A percentile compares a stretch with the other conserved stretches of the same genome.
These are phyloP conservation scores for Cheilosia variabilis DNA, from an alignment of 2,888 invertebrate species.

Conservation along the genomic window DNA sequence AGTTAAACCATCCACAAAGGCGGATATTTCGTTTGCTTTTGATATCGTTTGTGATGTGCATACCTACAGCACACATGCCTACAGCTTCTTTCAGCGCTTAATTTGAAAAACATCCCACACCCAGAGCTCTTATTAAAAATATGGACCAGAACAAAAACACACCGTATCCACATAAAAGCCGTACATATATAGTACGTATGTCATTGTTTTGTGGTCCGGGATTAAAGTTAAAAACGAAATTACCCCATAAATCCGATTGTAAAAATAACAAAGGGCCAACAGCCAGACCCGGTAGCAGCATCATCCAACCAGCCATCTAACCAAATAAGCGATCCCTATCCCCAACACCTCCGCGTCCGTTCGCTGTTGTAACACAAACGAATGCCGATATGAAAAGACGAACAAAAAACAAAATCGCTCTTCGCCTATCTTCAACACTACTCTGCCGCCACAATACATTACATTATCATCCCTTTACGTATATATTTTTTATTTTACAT, in stretches of 20 bases:
- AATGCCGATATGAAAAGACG: constrained; percentile 62
- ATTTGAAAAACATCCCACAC: constrained; percentile 21
- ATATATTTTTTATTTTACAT: constrained; percentile 25
- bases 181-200: constrained; percentile 47
- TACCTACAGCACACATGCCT: no score
- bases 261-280: constrained; percentile 71
- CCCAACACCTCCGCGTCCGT: constrained; percentile 5
- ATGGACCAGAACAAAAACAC: constrained; percentile 11
- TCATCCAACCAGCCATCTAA: constrained; percentile 65
- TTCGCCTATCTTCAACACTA: constrained; percentile 73
- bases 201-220: constrained; percentile 66
- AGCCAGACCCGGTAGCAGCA: constrained; percentile 38
- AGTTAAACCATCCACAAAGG: no score
- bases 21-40: no score
- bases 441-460: constrained; percentile 63
- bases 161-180: constrained; percentile 14
- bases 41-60: no score
- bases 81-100: constrained; percentile 2
- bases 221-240: constrained; percentile 74
- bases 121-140: constrained; percentile 29
- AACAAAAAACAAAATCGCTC: constrained; percentile 52
- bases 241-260: constrained; percentile 75
- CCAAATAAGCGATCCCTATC: constrained; percentile 60
- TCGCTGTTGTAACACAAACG: constrained; percentile 59
- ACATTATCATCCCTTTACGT: constrained; percentile 72